phyloP scores from a whole-genome alignment of 2,797 vertebrate genomes.

The Hypotaenidia okinawae region DNA sequence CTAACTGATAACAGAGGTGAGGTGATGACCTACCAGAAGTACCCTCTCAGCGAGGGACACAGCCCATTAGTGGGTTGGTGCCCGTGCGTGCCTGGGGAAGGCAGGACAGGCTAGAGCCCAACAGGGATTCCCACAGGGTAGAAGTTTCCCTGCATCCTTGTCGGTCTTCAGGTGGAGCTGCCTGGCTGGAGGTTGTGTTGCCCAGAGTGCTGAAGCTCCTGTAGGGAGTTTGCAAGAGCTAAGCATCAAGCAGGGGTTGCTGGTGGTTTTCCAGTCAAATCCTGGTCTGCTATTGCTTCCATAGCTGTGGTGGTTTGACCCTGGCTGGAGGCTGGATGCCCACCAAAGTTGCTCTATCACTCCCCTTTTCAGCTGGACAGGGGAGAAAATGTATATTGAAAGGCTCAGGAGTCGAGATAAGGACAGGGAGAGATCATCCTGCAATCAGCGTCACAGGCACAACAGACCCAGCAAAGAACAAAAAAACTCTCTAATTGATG shows the following conservation, averaged over 20 bases:
- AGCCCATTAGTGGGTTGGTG: accelerated
- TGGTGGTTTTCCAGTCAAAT: not conserved
- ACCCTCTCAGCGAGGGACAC: too few relatives aligned
- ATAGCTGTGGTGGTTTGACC: too few relatives aligned
- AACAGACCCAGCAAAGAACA: too few relatives aligned
- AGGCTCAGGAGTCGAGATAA: too few relatives aligned
- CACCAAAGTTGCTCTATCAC: too few relatives aligned
- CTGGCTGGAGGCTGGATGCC: too few relatives aligned
- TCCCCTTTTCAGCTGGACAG: too few relatives aligned
- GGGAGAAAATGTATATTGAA: too few relatives aligned
- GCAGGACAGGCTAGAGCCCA: not conserved
- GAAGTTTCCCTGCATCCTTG: not conserved
- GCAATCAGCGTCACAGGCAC: too few relatives aligned
- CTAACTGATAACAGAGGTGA: accelerated
- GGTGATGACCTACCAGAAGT: not conserved
- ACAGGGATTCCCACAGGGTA: accelerated
- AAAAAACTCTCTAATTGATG: too few relatives aligned
- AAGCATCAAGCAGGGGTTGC: not conserved
- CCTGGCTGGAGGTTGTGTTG: not conserved
- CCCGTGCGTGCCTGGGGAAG: accelerated
- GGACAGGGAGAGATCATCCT: too few relatives aligned
- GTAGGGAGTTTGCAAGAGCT: not conserved
- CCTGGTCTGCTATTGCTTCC: not conserved
- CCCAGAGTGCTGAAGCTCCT: not conserved
- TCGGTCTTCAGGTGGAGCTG: not conserved